Percentiles rank a stretch among this genome's conserved stretches.
phyloP scores from a whole-genome alignment of 2,113 vertebrate genomes.

The Rhagologus leucostigma region DNA sequence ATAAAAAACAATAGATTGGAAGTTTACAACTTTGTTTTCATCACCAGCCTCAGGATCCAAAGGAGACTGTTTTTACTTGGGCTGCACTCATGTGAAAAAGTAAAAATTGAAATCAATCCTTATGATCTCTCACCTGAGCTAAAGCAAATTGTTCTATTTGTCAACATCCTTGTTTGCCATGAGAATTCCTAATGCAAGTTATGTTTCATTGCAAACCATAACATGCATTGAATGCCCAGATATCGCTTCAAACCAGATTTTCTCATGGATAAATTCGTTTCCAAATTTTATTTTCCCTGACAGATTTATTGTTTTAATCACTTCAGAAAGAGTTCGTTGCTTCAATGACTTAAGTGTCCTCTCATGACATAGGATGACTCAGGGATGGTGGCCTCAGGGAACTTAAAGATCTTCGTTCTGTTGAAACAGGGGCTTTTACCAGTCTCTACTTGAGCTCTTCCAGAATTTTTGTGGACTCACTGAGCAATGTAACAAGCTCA shows the following conservation, averaged over 20 bases:
- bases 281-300: not conserved
- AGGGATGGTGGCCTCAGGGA: not conserved
- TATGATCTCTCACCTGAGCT: not conserved
- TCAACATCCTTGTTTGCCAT: not conserved
- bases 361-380: not conserved
- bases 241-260: not conserved
- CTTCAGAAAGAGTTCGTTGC: not conserved
- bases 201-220: not conserved
- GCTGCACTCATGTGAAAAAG: not conserved
- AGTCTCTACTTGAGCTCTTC: not conserved
- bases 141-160: not conserved
- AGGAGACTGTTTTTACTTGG: not conserved
- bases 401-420: not conserved
- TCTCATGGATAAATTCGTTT: not conserved
- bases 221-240: not conserved
- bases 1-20: not conserved
- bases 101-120: not conserved
- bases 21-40: not conserved
- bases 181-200: not conserved
- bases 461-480: not conserved
- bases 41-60: not conserved
- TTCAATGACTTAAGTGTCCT: not conserved
- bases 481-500: not conserved
- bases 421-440: not conserved
- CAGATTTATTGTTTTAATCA: constrained; percentile 5